Evolutionary conservation across 1,140 invertebrate species (phyloP), one percentile per base, ranked within the genome.

Genomic region (Rhyacophila brunnea): DNA sequence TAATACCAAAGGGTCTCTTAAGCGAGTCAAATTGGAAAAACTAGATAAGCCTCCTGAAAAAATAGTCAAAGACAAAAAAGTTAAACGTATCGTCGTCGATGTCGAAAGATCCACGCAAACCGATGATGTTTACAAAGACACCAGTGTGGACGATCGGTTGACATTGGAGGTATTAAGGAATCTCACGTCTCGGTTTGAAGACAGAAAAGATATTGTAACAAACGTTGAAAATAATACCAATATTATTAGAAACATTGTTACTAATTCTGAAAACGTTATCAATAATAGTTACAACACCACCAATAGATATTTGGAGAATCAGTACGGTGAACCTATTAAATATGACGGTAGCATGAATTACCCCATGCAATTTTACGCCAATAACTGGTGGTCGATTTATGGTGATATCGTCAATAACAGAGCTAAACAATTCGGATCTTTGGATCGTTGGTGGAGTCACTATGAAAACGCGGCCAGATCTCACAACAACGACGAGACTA

Each of bases 331-430:
- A 11, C 65, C 55, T 6, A 65, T 58, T 1, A 44, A 68, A n/a
- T 46, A 54, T 3, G 67, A 68, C 11, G 54, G 60, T 10, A 75
- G 71, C 0, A 44, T 71, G 4, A 75, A 73, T 1, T 78, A 79
- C 46, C 76, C 77, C 0, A 36, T 66, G 11, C 66, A 79, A 52
- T 79, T 75, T 52, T 79, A 79, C 67, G 77, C 77, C 0, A 78
- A 78, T 62, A 79, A 79, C 61, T 79, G 77, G 77, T 79, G 77
- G 77, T 67, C 69, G 0, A 79, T 79, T 7, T 79, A 79, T 67
- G 74, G 76, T 49, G 75, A 78, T 28, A 64, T 79, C 4, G 48
- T 79, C 0, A 74, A 71, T 34, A 79, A 67, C 56, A 66, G 77
- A 0, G 73, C 75, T 53, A 68, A 70, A 20, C 76, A 78, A 56